Evolutionary conservation across 2,113 vertebrate species (phyloP).

Genomic region (Heterocephalus glaber): DNA sequence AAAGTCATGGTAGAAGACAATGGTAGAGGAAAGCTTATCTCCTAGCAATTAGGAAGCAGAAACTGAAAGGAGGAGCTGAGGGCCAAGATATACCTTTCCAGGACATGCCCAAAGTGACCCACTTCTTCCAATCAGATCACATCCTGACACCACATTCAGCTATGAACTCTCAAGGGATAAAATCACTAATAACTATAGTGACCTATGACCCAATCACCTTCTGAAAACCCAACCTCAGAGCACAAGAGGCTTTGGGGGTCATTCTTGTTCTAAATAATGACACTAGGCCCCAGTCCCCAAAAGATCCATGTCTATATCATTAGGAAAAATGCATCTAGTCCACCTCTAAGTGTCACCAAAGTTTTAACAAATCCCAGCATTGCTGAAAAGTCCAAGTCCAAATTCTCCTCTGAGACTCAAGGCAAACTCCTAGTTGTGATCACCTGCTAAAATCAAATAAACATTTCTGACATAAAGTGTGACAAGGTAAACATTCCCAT

Average conservation of each 20-base stretch:
- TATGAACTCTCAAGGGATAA: neutral
- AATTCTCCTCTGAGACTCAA: neutral
- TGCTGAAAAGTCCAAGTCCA: neutral
- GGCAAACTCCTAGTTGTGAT: neutral
- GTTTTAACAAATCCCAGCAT: neutral
- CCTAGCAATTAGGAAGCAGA: neutral
- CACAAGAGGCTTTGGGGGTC: neutral
- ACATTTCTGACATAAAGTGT: neutral
- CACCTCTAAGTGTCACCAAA: neutral
- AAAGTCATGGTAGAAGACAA: neutral
- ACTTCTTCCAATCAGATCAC: neutral
- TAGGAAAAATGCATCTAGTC: neutral
- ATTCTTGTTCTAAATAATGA: neutral
- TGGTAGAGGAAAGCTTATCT: neutral
- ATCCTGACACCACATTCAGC: neutral
- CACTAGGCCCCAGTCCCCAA: neutral
- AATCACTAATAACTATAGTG: neutral
- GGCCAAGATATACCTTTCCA: too few relatives aligned
- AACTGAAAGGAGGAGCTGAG: too few relatives aligned
- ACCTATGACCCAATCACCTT: neutral
- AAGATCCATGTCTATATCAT: neutral
- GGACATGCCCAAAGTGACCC: too few relatives aligned
- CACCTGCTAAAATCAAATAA: neutral
- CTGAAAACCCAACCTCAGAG: neutral
- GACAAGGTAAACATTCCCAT: neutral